Evolutionary conservation across 2,113 vertebrate genomes (phyloP).

Genomic region (Andinoacara biseriatus): DNA sequence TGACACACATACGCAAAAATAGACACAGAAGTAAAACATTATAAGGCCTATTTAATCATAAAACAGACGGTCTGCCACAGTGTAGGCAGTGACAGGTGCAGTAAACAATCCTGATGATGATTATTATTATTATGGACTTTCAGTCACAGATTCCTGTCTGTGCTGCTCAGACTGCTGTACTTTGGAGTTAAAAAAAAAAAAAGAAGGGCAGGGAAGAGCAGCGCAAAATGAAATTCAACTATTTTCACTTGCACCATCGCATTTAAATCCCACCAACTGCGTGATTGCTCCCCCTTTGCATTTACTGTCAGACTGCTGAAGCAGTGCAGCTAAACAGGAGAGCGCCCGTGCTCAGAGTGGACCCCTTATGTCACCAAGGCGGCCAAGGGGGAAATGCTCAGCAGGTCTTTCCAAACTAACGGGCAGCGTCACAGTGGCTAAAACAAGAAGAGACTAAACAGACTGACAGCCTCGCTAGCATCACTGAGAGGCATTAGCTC

Average conservation of each 20-base stretch:
- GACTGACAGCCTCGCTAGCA: neutral
- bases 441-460: accelerated
- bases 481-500: neutral
- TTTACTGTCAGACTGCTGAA: neutral
- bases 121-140: neutral
- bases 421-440: neutral
- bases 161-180: too few relatives aligned
- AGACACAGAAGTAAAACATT: neutral
- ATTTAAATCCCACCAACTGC: neutral
- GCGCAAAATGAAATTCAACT: neutral
- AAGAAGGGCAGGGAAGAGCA: neutral
- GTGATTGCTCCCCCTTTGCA: neutral
- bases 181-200: neutral
- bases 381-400: neutral
- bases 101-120: neutral
- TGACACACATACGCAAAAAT: neutral
- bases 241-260: neutral
- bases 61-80: neutral
- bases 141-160: neutral
- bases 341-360: neutral
- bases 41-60: neutral
- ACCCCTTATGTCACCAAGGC: neutral
- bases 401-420: neutral
- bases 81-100: neutral
- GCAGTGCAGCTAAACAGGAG: neutral